phyloP scores from a whole-genome alignment of 2,888 invertebrate genomes.

The Trissoscelio sp. region DNA sequence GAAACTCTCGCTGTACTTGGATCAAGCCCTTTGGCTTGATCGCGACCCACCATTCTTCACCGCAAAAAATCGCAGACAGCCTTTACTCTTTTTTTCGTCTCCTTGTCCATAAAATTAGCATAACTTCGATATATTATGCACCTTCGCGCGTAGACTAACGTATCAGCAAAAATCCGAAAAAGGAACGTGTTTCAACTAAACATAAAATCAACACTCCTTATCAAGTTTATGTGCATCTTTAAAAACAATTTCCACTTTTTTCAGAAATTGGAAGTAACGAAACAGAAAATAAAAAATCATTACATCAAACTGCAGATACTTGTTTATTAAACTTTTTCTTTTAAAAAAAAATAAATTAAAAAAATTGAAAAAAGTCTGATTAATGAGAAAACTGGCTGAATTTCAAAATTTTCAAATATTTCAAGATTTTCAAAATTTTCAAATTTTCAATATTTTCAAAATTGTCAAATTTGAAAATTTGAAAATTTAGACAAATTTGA shows the following conservation, averaged over 20 bases:
- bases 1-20: conserved; percentile 59
- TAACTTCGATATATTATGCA: conserved; percentile 76
- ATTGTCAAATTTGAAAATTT: no score
- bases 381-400: no score
- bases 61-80: conserved; percentile 69
- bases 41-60: conserved; percentile 71
- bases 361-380: no score
- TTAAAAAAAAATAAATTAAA: no score
- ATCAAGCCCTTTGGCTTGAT: conserved; percentile 71
- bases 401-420: no score
- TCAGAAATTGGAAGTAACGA: no score
- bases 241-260: neutral
- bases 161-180: conserved; percentile 51
- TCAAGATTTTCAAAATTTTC: no score
- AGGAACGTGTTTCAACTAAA: conserved; percentile 39
- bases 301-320: no score
- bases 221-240: conserved; percentile 18
- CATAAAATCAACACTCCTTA: conserved; percentile 33
- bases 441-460: no score
- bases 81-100: conserved; percentile 67
- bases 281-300: no score
- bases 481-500: no score
- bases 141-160: conserved; percentile 52
- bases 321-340: no score
- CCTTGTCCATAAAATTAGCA: conserved; percentile 77